Conservation (phyloP, 2,888 invertebrate species). For the Steinernema carpocapsae region DNA sequence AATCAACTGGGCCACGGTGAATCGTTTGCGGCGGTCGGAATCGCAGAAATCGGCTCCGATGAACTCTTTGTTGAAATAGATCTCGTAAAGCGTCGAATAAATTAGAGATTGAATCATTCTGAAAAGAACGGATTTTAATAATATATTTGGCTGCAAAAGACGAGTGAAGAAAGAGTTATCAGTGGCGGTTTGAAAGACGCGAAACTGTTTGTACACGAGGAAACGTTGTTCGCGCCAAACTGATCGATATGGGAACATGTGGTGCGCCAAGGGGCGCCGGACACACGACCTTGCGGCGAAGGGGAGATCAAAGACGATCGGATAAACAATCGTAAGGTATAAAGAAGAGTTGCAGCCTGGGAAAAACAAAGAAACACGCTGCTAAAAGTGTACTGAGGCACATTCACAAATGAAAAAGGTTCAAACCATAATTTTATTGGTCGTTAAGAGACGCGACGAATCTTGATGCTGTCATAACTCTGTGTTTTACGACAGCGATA, state of each 20-base stretch:
- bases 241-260: conserved; percentile 12
- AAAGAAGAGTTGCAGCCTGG: no score
- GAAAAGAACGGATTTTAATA: neutral
- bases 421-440: no score
- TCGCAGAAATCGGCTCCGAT: conserved; percentile 10
- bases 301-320: no score
- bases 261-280: neutral
- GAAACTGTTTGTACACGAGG: neutral
- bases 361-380: no score
- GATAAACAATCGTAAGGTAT: no score
- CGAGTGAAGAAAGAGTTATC: neutral
- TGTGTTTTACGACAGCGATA: no score
- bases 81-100: conserved; percentile 26
- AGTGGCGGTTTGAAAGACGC: neutral
- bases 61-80: conserved; percentile 7
- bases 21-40: neutral
- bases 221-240: neutral
- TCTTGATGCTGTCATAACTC: no score
- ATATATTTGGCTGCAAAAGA: neutral
- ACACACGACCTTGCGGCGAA: neutral
- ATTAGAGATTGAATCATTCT: neutral
- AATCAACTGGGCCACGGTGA: conserved; percentile 6
- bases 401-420: no score
- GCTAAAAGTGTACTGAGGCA: no score
- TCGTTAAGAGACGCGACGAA: no score